These are phyloP conservation scores for Lanius ludovicianus DNA, from an alignment of 2,113 vertebrate genomes.

Conservation along the genomic window DNA sequence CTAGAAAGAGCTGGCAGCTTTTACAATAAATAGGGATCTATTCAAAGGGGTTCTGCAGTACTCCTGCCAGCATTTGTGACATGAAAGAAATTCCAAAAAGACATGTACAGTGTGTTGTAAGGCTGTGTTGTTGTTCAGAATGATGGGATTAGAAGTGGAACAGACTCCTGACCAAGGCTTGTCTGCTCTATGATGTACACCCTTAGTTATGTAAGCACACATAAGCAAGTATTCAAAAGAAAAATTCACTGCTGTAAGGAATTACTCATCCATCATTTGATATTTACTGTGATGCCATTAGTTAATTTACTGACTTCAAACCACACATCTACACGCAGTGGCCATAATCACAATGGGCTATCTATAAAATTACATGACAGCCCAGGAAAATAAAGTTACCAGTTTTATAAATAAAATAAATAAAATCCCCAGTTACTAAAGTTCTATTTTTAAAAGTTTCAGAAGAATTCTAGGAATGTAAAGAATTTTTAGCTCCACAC, in stretches of 20 bases:
- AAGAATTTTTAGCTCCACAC: neutral
- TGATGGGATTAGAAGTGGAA: neutral
- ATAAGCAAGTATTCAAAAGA: neutral
- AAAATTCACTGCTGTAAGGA: neutral
- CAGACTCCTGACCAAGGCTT: neutral
- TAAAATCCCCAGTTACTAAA: neutral
- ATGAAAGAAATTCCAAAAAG: neutral
- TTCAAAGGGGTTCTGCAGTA: neutral
- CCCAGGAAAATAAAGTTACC: neutral
- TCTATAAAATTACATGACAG: neutral
- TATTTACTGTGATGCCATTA: neutral
- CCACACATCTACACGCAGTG: neutral
- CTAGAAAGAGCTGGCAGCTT: neutral
- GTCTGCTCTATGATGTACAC: neutral
- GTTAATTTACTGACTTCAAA: neutral
- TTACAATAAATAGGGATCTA: neutral
- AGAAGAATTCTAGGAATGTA: neutral
- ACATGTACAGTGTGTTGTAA: neutral
- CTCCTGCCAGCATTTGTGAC: neutral
- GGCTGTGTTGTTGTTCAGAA: neutral
- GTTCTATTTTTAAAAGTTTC: neutral
- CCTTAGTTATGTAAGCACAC: neutral
- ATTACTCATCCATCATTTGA: neutral
- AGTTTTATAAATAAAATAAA: no score
- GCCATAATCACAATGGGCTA: neutral